Evolutionary conservation across 2,797 vertebrate species (phyloP), one percentile per base, ranked within the genome.

Genomic region (Ceyx erithaca): DNA sequence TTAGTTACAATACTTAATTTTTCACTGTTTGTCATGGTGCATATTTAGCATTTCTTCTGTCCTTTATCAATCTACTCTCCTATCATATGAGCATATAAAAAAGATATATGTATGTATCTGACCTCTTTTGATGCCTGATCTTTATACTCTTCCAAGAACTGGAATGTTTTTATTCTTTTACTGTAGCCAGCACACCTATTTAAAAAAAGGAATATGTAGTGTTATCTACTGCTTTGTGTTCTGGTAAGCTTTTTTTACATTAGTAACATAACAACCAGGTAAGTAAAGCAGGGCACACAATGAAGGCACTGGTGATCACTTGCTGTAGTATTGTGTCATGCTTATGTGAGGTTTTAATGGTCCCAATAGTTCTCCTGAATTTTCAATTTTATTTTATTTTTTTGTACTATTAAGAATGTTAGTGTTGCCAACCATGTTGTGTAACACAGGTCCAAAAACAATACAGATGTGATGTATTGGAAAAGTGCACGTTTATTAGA

Each of bases 1-100:
- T 97, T 97, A 97, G 94, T 97, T 98, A 96, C 97, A 97, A 97
- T 97, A 96, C 97, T 97, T 98, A 98, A 98, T 98, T 98, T 98
- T 98, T 99, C 98, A 98, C 98, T 98, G 97, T 98, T 98, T 98
- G 98, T 98, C 98, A 97, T 92, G 96, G 97, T 98, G 93, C 97
- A 97, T 97, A 98, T 98, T 98, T 98, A 97, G 95, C 97, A 97
- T 97, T 97, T 97, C 95, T 97, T 97, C 94, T 97, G 91, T 97
- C 97, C 97, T 97, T 97, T 97, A 97, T 97, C 97, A 97, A 97
- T 97, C 96, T 94, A 90, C 69, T 96, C 75, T 92, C 90, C 94
- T 95, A 92, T 96, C 95, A 89, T 80, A 96, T 85, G 95, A 94
- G 92, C 67, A 91, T 94, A 96, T 97, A 95, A 96, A 97, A 97